Evolutionary conservation across 2,797 vertebrate species (phyloP), one percentile per base, ranked within the genome.

Genomic region (Sphenodon punctatus): DNA sequence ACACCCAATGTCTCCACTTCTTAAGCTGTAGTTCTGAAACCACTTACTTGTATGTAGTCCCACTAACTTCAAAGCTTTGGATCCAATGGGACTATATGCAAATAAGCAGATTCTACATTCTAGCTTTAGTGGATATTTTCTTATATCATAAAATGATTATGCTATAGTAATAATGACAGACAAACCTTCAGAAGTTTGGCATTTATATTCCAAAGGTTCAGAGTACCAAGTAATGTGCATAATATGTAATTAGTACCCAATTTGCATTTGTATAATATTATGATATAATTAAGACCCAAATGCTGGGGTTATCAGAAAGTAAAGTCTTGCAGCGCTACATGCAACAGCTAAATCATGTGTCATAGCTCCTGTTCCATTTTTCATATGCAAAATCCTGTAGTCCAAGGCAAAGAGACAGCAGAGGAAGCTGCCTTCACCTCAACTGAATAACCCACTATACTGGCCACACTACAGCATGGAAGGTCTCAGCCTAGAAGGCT

Each of bases 281-380:
- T 27, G 30, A 53, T 46, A 53, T 53, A 56, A 27, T n/a, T n/a
- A n/a, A n/a, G n/a, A n/a, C n/a, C n/a, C 23, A 53, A 73, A n/a
- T 4, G 23, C 34, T 73, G 71, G 58, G 59, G 39, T 59, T 67
- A 85, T 43, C 64, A 63, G 68, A 75, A 55, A 41, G 53, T 27
- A 48, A 59, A 84, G 56, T 9, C 22, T 75, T 65, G 53, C 13
- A 53, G 22, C 16, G 59, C 58, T 83, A 27, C 80, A 63, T 63
- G 34, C 58, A 69, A 17, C 46, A 86, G 73, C 59, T 73, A 86
- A 53, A 53, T 73, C 74, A 88, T 46, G 69, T 39, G 41, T 63
- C 59, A 63, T 25, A 66, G 53, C 67, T 63, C 48, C 45, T 76
- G 84, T 51, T 39, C 67, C n/a, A 43, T 59, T 69, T 39, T 34